A percentile compares a stretch with the other conserved stretches of the same genome.
These are phyloP conservation scores for Limnodromus scolopaceus DNA, from an alignment of 2,797 vertebrate species.

Conservation along the genomic window DNA sequence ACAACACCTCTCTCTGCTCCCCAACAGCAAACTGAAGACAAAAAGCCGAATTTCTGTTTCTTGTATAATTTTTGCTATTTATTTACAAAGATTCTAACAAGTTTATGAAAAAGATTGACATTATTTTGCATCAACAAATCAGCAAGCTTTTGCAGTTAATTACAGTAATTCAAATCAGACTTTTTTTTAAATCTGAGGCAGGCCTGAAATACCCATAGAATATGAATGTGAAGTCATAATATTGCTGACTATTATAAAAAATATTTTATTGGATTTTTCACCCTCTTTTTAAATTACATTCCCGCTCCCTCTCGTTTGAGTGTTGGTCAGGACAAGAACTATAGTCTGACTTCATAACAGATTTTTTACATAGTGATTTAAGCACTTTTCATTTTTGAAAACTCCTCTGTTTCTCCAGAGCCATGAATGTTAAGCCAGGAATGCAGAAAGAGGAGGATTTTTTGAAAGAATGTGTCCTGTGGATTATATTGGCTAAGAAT, in stretches of 20 bases:
- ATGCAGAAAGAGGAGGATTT: neutral
- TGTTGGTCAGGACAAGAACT: neutral
- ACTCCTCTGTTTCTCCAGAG: neutral
- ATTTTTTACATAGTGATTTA: neutral
- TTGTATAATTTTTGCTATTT: constrained; percentile 34
- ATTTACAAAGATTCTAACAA: constrained; percentile 64
- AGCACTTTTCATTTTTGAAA: neutral
- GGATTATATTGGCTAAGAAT: neutral
- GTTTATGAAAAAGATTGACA: constrained; percentile 69
- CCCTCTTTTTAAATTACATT: neutral
- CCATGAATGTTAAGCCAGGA: neutral
- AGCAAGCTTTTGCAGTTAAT: constrained; percentile 75
- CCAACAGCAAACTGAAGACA: neutral
- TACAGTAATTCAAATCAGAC: constrained; percentile 72
- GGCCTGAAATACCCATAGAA: constrained; percentile 69
- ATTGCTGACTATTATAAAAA: constrained; percentile 72
- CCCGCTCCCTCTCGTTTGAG: neutral
- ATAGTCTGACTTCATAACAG: neutral
- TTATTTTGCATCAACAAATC: constrained; percentile 69
- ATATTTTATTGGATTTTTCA: constrained; percentile 49
- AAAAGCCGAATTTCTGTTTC: neutral
- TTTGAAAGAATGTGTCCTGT: neutral
- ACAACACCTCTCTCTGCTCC: neutral
- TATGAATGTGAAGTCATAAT: constrained; percentile 60
- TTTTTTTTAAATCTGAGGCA: constrained; percentile 60